Base-by-base conservation (phyloP, 2,888 invertebrate species). In the Schizotus pectinicornis region DNA sequence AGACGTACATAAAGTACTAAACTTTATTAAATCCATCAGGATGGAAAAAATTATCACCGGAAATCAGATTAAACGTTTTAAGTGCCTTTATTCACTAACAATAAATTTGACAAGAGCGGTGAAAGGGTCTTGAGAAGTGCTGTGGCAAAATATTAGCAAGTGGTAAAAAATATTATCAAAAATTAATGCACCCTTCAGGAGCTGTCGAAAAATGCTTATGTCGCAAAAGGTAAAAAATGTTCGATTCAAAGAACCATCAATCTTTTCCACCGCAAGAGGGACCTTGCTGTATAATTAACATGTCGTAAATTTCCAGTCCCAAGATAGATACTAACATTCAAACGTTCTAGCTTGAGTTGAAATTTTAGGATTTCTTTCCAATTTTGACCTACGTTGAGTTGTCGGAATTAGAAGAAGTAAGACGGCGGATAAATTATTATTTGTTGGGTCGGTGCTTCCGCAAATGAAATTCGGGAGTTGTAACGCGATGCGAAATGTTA, bases 231-330 rank as follows among this genome's bases (percentile, higher is more conserved):
- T 46, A 50, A 51, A 56, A 60, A 52, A 60, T 47, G 59, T 55
- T 59, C 48, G 56, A 63, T 58, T 61, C 63, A 61, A 63, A 56
- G 49, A 58, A 50, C 56, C 61, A 63, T 63, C 61, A 63, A 63
- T 63, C 63, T 63, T 63, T 32, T 52, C 54, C 47, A 54, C 52
- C 53, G 48, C 54, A 59, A 42, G 60, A 50, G 51, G 56, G 60
- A 61, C 50, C 56, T 48, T 51, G 56, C 61, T 56, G 55, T 63
- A 63, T 63, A 63, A 63, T 63, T 63, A 63, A 63, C 63, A 63
- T 63, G 59, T 63, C 63, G 63, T 63, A 63, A 63, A 63, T 63
- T 63, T 52, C 39, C 59, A 39, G 30, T 39, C 48, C 56, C 52
- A 52, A 55, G 60, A 59, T 59, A 59, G 59, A 56, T 56, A 59